Evolutionary conservation across 2,113 vertebrate genomes (phyloP).

Genomic region (Lagopus leucura): DNA sequence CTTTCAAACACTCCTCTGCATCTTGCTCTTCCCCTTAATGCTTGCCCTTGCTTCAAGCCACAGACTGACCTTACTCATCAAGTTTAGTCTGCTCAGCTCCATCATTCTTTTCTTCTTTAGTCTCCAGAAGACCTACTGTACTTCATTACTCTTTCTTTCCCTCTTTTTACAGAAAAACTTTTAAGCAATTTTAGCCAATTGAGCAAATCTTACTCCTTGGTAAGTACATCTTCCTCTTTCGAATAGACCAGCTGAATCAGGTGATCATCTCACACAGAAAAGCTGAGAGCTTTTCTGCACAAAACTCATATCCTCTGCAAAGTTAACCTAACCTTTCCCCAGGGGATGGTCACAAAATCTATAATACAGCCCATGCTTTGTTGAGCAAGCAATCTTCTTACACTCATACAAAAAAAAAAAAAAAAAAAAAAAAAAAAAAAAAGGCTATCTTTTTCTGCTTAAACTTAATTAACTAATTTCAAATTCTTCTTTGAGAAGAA

Average conservation of each 20-base stretch:
- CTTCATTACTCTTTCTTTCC: neutral
- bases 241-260: neutral
- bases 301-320: neutral
- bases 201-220: neutral
- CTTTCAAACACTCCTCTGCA: neutral
- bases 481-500: neutral
- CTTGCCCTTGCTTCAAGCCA: neutral
- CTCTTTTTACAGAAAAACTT: neutral
- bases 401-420: fast-evolving
- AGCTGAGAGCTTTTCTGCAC: neutral
- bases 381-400: neutral
- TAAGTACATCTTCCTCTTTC: neutral
- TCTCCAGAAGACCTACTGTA: neutral
- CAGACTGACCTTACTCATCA: neutral
- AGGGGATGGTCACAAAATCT: neutral
- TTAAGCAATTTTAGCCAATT: neutral
- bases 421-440: too few species aligned
- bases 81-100: neutral
- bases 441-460: neutral
- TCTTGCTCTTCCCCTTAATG: neutral
- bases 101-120: neutral
- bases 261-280: neutral
- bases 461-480: neutral
- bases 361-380: neutral
- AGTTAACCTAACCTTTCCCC: neutral